Evolutionary conservation across 2,797 vertebrate species (phyloP).

Genomic region (Anas flavirostris): DNA sequence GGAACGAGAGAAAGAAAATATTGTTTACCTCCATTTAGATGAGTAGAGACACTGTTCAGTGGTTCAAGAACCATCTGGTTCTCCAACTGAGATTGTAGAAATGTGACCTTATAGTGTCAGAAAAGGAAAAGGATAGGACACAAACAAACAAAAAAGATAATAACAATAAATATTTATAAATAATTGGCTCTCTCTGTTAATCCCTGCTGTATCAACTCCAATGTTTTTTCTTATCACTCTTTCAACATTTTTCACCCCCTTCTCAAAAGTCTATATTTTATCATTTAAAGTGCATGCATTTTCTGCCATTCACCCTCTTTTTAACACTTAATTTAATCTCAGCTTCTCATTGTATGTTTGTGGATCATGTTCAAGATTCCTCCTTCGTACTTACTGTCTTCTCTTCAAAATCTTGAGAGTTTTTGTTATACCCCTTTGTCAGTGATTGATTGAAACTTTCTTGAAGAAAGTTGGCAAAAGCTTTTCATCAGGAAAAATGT

Average conservation of each 20-base stretch:
- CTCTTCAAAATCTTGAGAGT: slow-evolving; percentile 1
- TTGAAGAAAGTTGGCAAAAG: background rate
- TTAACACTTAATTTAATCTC: background rate
- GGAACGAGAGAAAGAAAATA: background rate
- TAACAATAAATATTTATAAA: slow-evolving; percentile 9
- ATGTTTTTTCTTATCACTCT: background rate
- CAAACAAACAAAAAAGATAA: background rate
- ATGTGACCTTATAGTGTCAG: background rate
- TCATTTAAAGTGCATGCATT: background rate
- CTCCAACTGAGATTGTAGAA: background rate
- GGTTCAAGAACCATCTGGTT: background rate
- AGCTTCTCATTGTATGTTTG: background rate
- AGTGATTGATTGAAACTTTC: background rate
- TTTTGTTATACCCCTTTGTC: background rate
- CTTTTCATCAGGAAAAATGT: background rate
- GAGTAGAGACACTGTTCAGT: background rate
- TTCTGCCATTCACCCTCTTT: background rate
- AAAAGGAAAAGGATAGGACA: background rate
- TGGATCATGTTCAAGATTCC: background rate
- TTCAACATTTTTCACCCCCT: background rate
- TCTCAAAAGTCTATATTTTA: background rate
- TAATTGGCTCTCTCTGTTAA: background rate
- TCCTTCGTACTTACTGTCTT: slow-evolving; percentile 20
- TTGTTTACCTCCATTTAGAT: background rate
- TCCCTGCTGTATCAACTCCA: background rate